phyloP scores from a whole-genome alignment of 2,797 vertebrate species.

The Toxotes lorentzi region DNA sequence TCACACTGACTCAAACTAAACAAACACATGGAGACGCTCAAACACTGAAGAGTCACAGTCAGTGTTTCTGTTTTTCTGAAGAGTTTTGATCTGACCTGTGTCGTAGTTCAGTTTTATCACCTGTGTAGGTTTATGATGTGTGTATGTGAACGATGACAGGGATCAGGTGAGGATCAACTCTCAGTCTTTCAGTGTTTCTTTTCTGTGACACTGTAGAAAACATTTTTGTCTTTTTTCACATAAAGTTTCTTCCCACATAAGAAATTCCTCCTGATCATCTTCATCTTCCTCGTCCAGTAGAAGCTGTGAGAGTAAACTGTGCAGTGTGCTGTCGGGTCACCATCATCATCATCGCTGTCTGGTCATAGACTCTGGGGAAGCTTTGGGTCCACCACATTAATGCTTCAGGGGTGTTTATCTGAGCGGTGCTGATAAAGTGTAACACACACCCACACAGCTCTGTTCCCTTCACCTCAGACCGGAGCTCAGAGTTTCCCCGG shows the following conservation, averaged over 20 bases:
- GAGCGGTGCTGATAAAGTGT: not conserved
- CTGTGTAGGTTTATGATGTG: too few species aligned
- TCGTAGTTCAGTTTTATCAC: too few species aligned
- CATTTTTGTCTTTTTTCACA: not conserved
- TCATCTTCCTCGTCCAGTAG: not conserved
- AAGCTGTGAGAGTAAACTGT: not conserved
- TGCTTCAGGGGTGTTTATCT: not conserved
- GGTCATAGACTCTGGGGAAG: not conserved
- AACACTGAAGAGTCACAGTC: too few species aligned
- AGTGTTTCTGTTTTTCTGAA: too few species aligned
- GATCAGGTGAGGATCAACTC: too few species aligned
- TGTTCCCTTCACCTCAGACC: slow-evolving; percentile 25
- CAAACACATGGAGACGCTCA: not conserved
- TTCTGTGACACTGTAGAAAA: too few species aligned
- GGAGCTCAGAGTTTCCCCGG: not conserved
- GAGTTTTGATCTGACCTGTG: too few species aligned
- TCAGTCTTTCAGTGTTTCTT: too few species aligned
- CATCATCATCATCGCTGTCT: not conserved
- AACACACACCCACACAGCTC: slow-evolving; percentile 15
- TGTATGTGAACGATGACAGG: too few species aligned
- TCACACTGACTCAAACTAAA: not conserved
- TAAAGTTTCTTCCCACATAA: not conserved
- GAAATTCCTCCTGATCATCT: not conserved
- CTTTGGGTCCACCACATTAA: not conserved
- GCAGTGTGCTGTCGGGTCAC: not conserved